Base-by-base conservation (phyloP, 92 coral and sea anemone species). In the Siderastrea radians region DNA sequence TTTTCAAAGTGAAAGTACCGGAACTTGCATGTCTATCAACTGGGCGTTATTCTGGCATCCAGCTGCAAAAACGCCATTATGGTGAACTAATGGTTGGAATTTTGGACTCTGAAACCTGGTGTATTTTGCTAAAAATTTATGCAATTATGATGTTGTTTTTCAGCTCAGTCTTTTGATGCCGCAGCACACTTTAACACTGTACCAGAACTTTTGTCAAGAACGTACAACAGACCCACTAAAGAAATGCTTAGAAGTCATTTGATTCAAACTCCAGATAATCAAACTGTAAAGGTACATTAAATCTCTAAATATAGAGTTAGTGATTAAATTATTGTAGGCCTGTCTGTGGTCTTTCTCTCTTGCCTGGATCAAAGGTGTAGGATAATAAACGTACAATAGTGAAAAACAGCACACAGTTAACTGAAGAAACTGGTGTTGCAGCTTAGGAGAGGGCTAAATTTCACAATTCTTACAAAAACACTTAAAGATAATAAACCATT, bases 221-320 rank as follows among this genome's bases (percentile, higher is more conserved):
- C 96, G 0, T 96, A 92, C 89, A 96, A 96, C 90, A 92, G 99
- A 84, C 99, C 98, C 76, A 84, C 52, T 47, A 88, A 88, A 43
- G 98, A 96, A 49, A 90, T 88, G 58, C 86, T 91, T 51, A 80
- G 80, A 44, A 82, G 74, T 52, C 76, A 78, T 44, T 93, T 90
- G 13, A 80, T 91, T 16, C 65, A 52, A 10, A 71, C 86, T 3
- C 76, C 90, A 52, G 78, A 60, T n/a, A 90, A 87, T 14, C 83
- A 82, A 26, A 70, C 71, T 57, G 16, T 95, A n/a, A 84, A 95
- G 98, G 98, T 95, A 89, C 17, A 43, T 3, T 54, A 66, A 38
- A 8, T 15, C 15, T 9, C n/a, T 14, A 47, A n/a, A n/a, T n/a
- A n/a, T n/a, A n/a, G n/a, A n/a, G n/a, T n/a, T n/a, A n/a, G n/a